phyloP scores from a whole-genome alignment of 2,797 vertebrate genomes.

The Takifugu rubripes region DNA sequence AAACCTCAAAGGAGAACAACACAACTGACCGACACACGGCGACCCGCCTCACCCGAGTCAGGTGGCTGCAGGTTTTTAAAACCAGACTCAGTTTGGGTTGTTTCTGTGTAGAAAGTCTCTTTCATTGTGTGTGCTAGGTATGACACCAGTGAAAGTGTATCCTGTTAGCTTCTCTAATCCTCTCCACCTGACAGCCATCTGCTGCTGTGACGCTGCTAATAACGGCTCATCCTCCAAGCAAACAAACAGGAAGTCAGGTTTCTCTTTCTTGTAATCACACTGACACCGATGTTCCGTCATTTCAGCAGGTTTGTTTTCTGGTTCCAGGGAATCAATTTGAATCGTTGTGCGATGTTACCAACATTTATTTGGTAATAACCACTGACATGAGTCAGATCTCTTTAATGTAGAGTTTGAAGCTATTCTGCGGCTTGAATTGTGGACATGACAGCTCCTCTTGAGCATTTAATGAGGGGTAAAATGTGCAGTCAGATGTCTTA shows the following conservation, averaged over 20 bases:
- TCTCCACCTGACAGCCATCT: slow-evolving; percentile 48
- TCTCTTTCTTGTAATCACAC: not conserved
- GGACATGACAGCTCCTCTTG: slow-evolving; percentile 1
- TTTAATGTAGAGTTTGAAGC: not conserved
- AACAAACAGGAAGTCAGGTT: not conserved
- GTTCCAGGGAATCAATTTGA: too few relatives aligned
- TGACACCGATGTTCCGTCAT: not conserved
- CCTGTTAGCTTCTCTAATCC: slow-evolving; percentile 33
- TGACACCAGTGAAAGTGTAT: slow-evolving; percentile 46
- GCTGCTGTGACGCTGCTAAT: slow-evolving; percentile 25
- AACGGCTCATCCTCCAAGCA: slow-evolving; percentile 7
- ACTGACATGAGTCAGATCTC: too few relatives aligned
- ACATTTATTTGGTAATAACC: too few relatives aligned
- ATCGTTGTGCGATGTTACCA: too few relatives aligned
- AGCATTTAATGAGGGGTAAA: not conserved
- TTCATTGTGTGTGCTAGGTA: slow-evolving; percentile 1
- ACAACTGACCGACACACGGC: slow-evolving; percentile 28
- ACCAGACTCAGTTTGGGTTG: not conserved
- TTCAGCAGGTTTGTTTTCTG: not conserved
- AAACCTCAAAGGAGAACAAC: slow-evolving; percentile 42
- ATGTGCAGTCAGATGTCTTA: not conserved
- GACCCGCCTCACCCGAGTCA: slow-evolving; percentile 41
- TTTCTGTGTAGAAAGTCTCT: not conserved
- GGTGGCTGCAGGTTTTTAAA: not conserved
- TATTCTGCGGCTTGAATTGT: not conserved